Base-by-base conservation (phyloP, 2,888 invertebrate species). In the Graphium colonna region DNA sequence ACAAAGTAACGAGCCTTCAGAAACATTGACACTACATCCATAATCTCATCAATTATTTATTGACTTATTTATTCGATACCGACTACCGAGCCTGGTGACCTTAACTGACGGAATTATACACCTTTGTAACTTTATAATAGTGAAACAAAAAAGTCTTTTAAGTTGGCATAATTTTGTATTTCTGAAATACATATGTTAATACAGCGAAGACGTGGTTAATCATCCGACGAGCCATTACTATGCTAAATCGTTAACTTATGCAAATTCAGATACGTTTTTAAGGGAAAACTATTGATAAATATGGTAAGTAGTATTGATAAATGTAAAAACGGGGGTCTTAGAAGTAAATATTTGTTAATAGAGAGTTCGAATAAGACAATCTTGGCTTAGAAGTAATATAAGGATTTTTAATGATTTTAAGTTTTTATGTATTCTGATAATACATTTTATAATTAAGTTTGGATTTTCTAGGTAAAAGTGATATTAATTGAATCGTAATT, bases 221-320 rank as follows among this genome's bases (percentile, higher is more conserved):
- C 43, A 28, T 28, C 16, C 41, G 17, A 18, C 36, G 12, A 28
- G 12, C 42, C 31, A 48, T 53, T 53, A 48, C 38, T n/a, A 33
- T 13, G 17, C 28, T 38, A 42, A 43, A 51, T 51, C 21, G 26
- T 44, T 51, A 44, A 44, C 43, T 51, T 51, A 51, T 51, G 44
- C 38, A 39, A 51, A 51, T 51, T 51, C 15, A 13, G 17, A 51
- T 17, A 5, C 18, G 17, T 28, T 51, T 51, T 39, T 36, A 21
- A 28, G 17, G 33, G 38, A 38, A 44, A 51, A 28, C 28, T 21
- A 39, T 28, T 12, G 26, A 7, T 16, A 17, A 15, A 13, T 39
- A 28, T 39, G n/a, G 38, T 15, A 44, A 39, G 9, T 9, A 39
- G 16, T 33, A 9, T 33, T 33, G 33, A 33, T 17, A 45, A 13